Evolutionary conservation across 2,113 vertebrate species (phyloP), one percentile per base, ranked within the genome.

Genomic region (Aldabrachelys gigantea): DNA sequence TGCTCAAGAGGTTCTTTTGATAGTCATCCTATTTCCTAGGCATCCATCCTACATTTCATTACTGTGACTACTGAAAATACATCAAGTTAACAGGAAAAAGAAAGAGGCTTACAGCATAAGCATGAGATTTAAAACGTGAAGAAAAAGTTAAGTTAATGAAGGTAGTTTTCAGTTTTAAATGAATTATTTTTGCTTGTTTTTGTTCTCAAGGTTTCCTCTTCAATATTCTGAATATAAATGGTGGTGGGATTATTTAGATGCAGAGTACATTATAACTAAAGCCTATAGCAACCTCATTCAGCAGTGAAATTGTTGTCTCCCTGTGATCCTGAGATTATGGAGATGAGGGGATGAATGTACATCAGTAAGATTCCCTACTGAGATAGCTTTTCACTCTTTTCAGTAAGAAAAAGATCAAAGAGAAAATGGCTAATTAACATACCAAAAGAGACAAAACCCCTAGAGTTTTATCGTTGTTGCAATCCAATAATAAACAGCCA

Each of bases 331-430:
- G 96, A 98, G 97, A 98, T 98, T 98, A 98, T 98, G 98, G 97
- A 98, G 98, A 98, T 98, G 98, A 98, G 98, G 97, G 96, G 92
- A 98, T 97, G 98, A 98, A 98, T 97, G 97, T 98, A 97, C 97
- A 97, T 98, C 97, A 97, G 97, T 97, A 96, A 98, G 98, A 98
- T 98, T 98, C 98, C 98, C 98, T 96, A 97, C 98, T n/a, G 98
- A 98, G 98, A 98, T 98, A 98, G 98, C 98, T 98, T 98, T 98
- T 98, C 98, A 98, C 97, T 98, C 97, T 98, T 98, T 98, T 98
- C 95, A 97, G 98, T 98, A 93, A 96, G 97, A 98, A 98, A 97
- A 98, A 98, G 98, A 98, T 98, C 98, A 98, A 98, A 98, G 97
- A 94, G 95, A 98, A 98, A 98, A 97, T 89, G 97, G 94, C 97